Conservation (phyloP, 2,113 vertebrate species). For the Girardinichthys multiradiatus region DNA sequence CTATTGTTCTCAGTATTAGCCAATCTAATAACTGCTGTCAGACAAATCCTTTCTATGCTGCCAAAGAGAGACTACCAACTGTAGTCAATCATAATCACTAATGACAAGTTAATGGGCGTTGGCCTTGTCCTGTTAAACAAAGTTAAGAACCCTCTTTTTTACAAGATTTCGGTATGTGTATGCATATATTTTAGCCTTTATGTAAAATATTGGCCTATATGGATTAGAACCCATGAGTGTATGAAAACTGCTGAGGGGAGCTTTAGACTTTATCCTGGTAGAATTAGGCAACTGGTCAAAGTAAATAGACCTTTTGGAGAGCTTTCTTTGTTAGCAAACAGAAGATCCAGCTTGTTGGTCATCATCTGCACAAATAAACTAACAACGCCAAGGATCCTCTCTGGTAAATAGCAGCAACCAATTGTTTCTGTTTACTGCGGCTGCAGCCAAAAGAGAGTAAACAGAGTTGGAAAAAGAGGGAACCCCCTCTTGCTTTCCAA, state of each 20-base stretch:
- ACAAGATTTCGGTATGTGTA: background rate
- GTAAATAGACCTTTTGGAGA: background rate
- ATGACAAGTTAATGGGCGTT: background rate
- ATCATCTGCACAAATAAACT: conserved; percentile 49
- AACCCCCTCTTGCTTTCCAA: conserved; percentile 30
- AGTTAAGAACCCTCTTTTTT: background rate
- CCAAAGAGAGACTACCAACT: background rate
- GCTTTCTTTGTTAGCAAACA: conserved; percentile 37
- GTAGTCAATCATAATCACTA: background rate
- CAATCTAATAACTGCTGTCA: background rate
- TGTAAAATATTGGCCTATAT: no score
- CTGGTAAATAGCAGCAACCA: conserved; percentile 59
- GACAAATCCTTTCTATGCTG: background rate
- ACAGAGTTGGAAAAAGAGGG: conserved; percentile 63
- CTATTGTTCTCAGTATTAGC: background rate
- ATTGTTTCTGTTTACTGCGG: conserved; percentile 68
- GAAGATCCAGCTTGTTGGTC: conserved; percentile 44
- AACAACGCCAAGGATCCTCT: conserved; percentile 40
- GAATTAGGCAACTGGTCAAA: background rate
- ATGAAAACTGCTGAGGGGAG: background rate
- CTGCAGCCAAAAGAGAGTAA: conserved; percentile 65
- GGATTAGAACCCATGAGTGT: background rate
- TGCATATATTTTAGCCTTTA: background rate
- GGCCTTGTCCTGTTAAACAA: background rate
- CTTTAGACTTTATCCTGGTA: background rate